A percentile compares a stretch with the other conserved stretches of the same genome.
Conservation (phyloP, 2,888 invertebrate species). For the Brenthis daphne region DNA sequence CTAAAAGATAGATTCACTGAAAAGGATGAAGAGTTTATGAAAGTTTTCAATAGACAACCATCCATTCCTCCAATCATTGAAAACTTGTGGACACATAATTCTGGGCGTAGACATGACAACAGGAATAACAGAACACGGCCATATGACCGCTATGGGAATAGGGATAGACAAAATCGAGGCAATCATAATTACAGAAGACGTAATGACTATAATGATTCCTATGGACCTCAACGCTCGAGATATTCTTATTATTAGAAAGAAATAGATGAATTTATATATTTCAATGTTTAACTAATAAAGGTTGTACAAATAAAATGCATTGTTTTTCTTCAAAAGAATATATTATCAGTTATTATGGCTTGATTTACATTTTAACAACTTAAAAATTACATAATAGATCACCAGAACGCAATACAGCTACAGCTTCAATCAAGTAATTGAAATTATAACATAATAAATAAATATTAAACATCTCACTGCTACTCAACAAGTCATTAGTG, state of each 20-base stretch:
- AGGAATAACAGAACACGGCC: slow-evolving; percentile 52
- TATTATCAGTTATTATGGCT: slow-evolving; percentile 83
- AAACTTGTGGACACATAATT: slow-evolving; percentile 73
- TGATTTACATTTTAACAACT: slow-evolving; percentile 82
- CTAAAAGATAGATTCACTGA: slow-evolving; percentile 84
- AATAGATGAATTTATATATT: slow-evolving; percentile 10
- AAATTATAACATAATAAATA: slow-evolving; percentile 77
- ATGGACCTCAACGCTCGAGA: slow-evolving; percentile 28
- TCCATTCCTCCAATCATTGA: slow-evolving; percentile 83
- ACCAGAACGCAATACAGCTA: slow-evolving; percentile 77
- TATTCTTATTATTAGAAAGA: slow-evolving; percentile 20
- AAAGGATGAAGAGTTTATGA: slow-evolving; percentile 84
- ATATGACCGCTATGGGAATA: slow-evolving; percentile 49
- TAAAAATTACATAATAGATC: slow-evolving; percentile 80
- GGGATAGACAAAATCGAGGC: slow-evolving; percentile 44
- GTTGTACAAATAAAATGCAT: slow-evolving; percentile 48
- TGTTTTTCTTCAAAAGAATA: slow-evolving; percentile 77
- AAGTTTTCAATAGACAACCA: slow-evolving; percentile 62
- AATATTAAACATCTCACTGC: slow-evolving; percentile 75
- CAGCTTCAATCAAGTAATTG: slow-evolving; percentile 65
- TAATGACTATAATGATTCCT: slow-evolving; percentile 38
- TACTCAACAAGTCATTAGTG: slow-evolving; percentile 78
- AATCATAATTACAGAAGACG: slow-evolving; percentile 44
- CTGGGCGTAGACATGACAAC: slow-evolving; percentile 58
- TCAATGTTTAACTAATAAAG: slow-evolving; percentile 20